Evolutionary conservation across 2,797 vertebrate species (phyloP), one percentile per base, ranked within the genome.

Genomic region (Lates japonicus): DNA sequence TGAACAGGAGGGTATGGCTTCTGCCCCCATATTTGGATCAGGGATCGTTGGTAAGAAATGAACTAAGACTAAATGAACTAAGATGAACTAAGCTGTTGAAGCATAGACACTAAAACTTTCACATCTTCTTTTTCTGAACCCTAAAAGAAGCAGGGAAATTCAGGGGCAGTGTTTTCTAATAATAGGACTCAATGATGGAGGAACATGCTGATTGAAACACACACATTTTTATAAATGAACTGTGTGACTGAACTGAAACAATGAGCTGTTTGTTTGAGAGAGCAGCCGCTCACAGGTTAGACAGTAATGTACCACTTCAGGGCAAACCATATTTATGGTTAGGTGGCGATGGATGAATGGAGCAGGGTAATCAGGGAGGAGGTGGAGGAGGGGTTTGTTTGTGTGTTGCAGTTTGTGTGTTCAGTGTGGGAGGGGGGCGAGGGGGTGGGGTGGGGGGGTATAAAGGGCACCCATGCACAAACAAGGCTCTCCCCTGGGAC

Each of bases 11-110:
- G 95, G 96, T 35, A 90, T 97, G 68, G 89, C 95, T 70, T 95
- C 97, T 0, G 94, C 97, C 1, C 88, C 97, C 0, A 95, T 97
- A 89, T 97, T 97, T 89, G 96, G 95, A 78, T 88, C 97, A 7
- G 97, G 96, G 55, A 95, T 98, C 7, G 95, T 94, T 83, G 98
- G 98, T 98, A 91, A 92, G 93, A 52, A 63, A 29, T 29, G 25
- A 29, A 29, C 25, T 29, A 29, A 29, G 25, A 29, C 25, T 29
- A 29, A 29, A 29, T 29, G 25, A 29, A 2, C 25, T 29, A 29
- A 29, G 25, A 29, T 29, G 17, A 85, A 64, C 14, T 41, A n/a
- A 71, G 39, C 9, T 76, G 42, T 73, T 66, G 19, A 76, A 76
- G 35, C 37, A 52, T 4, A 49, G 35, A 64, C n/a, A 74, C 25